Evolutionary conservation across 2,113 vertebrate species (phyloP), one percentile per base, ranked within the genome.

Genomic region (Tragelaphus scriptus): DNA sequence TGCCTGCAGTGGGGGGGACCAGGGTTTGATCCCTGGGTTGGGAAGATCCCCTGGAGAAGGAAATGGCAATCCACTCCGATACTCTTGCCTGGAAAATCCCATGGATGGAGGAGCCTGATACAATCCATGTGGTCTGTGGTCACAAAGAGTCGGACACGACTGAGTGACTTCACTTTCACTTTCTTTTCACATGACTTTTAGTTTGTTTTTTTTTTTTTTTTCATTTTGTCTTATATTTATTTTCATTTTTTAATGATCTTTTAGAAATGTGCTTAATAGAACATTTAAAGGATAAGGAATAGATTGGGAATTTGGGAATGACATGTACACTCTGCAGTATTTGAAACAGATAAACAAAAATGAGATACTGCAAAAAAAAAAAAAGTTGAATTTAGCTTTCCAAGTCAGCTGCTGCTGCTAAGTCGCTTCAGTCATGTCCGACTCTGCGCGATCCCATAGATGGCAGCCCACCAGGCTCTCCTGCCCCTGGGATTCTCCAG

Each of bases 141-240:
- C 17, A 5, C n/a, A 71, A 68, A 68, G 17, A 71, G n/a, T 71
- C 0, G 1, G 17, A 71, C 17, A 36, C 1, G 8, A 68, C 17
- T 71, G 9, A 71, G n/a, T 0, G 1, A 71, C 9, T 71, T 71
- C 17, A 36, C 4, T 71, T 71, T 36, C 30, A 63, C 61, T 63
- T 32, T 63, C 28, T 63, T 63, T 63, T 16, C 32, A 49, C 15
- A 1, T 82, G 49, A 10, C 14, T 58, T 51, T 51, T 58, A 95
- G 61, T 59, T 51, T 82, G 58, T 82, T 40, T 95, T 55, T 44
- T 44, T 44, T 82, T 68, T 82, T 40, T 95, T 55, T 44, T 44
- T 44, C 1, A 40, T 88, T 87, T 81, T 88, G 5, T 92, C 21
- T 28, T 92, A 51, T 82, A 49, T n/a, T 59, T 16, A 82, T 71